phyloP scores from a whole-genome alignment of 1,140 invertebrate genomes.

The Gerris buenoi region DNA sequence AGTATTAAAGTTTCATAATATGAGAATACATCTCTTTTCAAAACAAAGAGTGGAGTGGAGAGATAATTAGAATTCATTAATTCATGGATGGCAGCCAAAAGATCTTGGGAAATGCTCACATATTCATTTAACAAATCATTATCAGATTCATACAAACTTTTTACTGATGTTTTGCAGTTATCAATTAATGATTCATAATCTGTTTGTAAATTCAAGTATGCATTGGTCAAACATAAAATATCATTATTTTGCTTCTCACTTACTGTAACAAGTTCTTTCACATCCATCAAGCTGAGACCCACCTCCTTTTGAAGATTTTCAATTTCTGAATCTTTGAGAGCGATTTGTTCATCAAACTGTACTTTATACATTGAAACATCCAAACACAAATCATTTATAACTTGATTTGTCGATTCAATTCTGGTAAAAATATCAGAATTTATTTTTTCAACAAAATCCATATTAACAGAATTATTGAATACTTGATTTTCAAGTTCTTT shows the following conservation, averaged over 20 bases:
- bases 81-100: too few relatives aligned
- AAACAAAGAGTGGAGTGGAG: too few relatives aligned
- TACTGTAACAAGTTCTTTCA: too few relatives aligned
- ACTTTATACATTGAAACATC: background rate
- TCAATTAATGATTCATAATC: background rate
- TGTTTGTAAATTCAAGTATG: background rate
- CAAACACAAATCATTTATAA: background rate
- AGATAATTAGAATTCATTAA: too few relatives aligned
- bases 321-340: background rate
- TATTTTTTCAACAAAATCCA: background rate
- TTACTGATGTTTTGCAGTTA: background rate
- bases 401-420: background rate
- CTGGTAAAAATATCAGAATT: background rate
- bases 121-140: background rate
- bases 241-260: too few relatives aligned
- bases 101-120: too few relatives aligned
- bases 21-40: too few relatives aligned
- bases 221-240: too few relatives aligned
- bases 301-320: background rate
- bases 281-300: too few relatives aligned
- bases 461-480: too few relatives aligned
- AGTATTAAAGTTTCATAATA: too few relatives aligned
- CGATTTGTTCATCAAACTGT: background rate
- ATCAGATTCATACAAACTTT: background rate
- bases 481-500: too few relatives aligned